Percentiles rank a stretch among this genome's conserved stretches.
Conservation (phyloP, 2,797 vertebrate genomes). For the Ataeniobius toweri region DNA sequence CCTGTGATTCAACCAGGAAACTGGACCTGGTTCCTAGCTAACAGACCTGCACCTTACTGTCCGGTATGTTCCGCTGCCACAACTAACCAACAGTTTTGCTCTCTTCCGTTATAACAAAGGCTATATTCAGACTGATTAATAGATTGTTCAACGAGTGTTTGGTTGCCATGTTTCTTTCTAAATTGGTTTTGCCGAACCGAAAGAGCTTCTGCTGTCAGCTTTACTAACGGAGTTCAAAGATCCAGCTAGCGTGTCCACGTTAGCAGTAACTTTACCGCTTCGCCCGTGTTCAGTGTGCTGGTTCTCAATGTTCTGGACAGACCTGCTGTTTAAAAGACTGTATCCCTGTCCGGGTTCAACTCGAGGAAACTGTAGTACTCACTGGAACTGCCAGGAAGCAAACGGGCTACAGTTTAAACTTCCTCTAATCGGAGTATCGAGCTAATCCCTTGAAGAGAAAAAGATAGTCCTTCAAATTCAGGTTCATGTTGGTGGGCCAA, state of each 20-base stretch:
- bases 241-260: constrained; percentile 44
- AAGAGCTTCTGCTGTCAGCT: constrained; percentile 23
- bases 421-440: neutral
- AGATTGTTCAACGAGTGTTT: neutral
- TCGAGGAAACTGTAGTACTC: neutral
- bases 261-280: constrained; percentile 42
- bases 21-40: constrained; percentile 6
- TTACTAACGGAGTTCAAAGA: constrained; percentile 20
- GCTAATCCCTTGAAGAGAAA: neutral
- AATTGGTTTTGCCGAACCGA: constrained; percentile 3
- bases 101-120: neutral
- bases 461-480: neutral
- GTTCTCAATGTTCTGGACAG: neutral
- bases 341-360: neutral
- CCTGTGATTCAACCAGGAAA: constrained; percentile 11
- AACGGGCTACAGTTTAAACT: neutral
- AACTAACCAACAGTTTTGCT: constrained; percentile 16
- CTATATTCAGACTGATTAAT: neutral
- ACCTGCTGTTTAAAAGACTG: neutral
- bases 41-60: constrained; percentile 12
- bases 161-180: neutral
- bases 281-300: neutral
- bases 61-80: constrained; percentile 49
- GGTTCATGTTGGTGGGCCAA: neutral
- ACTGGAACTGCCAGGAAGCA: neutral